Base-by-base conservation (phyloP, 2,797 vertebrate species). In the Onychomys leucogaster region DNA sequence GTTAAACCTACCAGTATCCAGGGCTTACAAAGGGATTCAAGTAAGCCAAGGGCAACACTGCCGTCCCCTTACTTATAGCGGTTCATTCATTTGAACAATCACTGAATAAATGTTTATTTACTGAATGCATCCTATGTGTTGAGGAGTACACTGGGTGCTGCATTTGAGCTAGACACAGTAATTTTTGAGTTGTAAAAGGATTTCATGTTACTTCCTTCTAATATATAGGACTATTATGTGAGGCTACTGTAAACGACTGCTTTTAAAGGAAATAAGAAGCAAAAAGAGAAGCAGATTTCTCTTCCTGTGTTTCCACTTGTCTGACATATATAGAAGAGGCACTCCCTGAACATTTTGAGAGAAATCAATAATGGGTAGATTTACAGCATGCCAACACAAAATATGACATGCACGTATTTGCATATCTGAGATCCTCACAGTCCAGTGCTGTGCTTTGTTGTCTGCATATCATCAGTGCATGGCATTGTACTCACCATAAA, bases 171-270 rank as follows among this genome's bases (percentile, higher is more conserved):
- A 81, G 71, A 46, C 6, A 25, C 12, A 6, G 37, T 8, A 25
- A 71, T 55, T 87, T 95, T 89, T 91, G n/a, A 86, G 23, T 92
- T 94, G 25, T 17, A 12, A 55, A 94, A 90, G 46, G 23, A 63
- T 71, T 89, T 80, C 75, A 84, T 65, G 29, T 63, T 63, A 6
- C 59, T 16, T 80, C 29, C 32, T 87, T 55, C 41, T 52, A 17
- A 52, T 46, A 63, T 3, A 23, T 77, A 12, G 49, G 71, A 77
- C 23, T 89, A 77, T 17, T 10, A 27, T 2, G 9, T 14, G 13
- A 59, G 82, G 27, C 3, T 52, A 61, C 59, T 43, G 14, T 34
- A 63, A 90, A 63, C 65, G 73, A 63, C 21, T 69, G 69, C 82
- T 94, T 90, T 84, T 21, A 46, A 78, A 69, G 52, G 46, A 94